Conservation (phyloP, 2,888 invertebrate genomes). For the Eupithecia pulchellata region DNA sequence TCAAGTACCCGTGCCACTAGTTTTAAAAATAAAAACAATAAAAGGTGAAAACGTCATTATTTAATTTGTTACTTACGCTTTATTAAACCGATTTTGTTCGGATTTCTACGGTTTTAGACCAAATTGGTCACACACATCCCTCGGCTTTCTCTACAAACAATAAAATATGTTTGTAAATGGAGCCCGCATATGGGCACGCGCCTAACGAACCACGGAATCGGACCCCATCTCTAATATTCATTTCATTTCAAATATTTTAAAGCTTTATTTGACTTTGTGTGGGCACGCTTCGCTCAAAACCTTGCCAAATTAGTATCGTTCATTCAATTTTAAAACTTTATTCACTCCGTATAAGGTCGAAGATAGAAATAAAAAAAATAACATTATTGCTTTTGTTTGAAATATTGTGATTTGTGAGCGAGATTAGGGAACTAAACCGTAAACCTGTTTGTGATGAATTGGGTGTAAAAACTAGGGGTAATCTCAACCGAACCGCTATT, state of each 20-base stretch:
- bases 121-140: conserved; percentile 29
- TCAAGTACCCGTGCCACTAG: too few relatives aligned
- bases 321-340: conserved; percentile 26
- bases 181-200: conserved; percentile 68
- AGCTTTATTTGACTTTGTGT: conserved; percentile 55
- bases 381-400: conserved; percentile 21
- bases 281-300: conserved; percentile 51
- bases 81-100: conserved; percentile 7
- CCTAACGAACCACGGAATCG: conserved; percentile 56
- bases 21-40: not conserved
- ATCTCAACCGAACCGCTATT: conserved; percentile 14
- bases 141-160: conserved; percentile 40
- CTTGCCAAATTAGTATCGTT: conserved; percentile 24
- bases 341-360: conserved; percentile 22
- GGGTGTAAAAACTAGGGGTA: conserved; percentile 8
- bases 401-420: conserved; percentile 26
- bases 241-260: conserved; percentile 50
- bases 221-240: conserved; percentile 52
- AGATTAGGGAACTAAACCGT: conserved; percentile 32
- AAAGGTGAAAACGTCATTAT: conserved; percentile 1
- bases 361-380: conserved; percentile 14
- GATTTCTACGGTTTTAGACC: conserved; percentile 15
- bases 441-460: conserved; percentile 23
- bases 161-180: conserved; percentile 55
- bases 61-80: not conserved